Evolutionary conservation across 2,113 vertebrate genomes (phyloP).

Genomic region (Rhinoptilus africanus): DNA sequence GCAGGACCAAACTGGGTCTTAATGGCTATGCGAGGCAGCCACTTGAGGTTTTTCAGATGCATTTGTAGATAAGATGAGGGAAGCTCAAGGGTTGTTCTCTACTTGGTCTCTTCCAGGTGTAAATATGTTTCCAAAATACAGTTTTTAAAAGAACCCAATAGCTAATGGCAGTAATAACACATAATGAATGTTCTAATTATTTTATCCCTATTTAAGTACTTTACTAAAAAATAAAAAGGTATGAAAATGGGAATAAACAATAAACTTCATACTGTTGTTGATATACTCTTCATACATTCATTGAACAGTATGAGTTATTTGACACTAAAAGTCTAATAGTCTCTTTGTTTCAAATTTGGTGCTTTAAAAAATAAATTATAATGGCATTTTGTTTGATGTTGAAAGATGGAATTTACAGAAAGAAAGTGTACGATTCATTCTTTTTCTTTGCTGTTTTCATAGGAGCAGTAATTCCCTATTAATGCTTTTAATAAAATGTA

Average conservation of each 20-base stretch:
- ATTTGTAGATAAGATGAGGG: neutral
- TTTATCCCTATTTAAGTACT: neutral
- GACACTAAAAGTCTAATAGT: neutral
- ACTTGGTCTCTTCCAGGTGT: neutral
- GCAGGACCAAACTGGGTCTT: neutral
- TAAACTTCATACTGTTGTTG: neutral
- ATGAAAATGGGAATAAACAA: neutral
- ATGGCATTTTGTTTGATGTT: neutral
- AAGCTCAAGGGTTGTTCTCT: neutral
- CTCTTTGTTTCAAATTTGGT: neutral
- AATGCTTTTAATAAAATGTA: constrained; percentile 52
- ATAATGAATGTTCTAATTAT: neutral
- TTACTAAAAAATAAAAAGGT: neutral
- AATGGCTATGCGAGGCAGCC: neutral
- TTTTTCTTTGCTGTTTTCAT: constrained; percentile 1
- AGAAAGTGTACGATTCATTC: neutral
- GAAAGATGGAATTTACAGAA: neutral
- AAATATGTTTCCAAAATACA: neutral
- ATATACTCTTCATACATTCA: neutral
- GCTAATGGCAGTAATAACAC: neutral
- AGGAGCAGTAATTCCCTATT: constrained; percentile 20
- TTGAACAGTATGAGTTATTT: neutral
- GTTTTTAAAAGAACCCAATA: neutral
- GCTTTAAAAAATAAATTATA: neutral
- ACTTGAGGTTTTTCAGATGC: neutral